Evolutionary conservation across 1,140 invertebrate species (phyloP).

Genomic region (Drosophila athabasca): DNA sequence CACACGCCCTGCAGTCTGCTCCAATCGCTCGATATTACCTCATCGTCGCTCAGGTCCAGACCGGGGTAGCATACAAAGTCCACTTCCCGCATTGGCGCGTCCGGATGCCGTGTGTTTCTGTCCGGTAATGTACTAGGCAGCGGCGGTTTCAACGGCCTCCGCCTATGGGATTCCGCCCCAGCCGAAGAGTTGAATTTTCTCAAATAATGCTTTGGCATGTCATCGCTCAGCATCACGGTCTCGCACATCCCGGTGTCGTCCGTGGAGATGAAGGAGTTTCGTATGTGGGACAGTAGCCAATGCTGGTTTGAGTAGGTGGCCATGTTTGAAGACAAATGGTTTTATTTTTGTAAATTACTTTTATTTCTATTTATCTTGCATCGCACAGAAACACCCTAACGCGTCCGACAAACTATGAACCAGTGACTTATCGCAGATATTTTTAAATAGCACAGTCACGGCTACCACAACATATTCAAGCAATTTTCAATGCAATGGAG

Average conservation of each 20-base stretch:
- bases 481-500: no score
- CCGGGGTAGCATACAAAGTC: slow-evolving; percentile 90
- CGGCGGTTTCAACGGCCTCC: slow-evolving; percentile 64
- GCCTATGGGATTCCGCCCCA: slow-evolving; percentile 43
- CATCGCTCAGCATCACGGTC: slow-evolving; percentile 90
- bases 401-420: not conserved
- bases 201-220: slow-evolving; percentile 88
- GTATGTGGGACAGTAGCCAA: slow-evolving; percentile 95
- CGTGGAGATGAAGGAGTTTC: slow-evolving; percentile 97
- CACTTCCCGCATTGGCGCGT: slow-evolving; percentile 74
- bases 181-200: slow-evolving; percentile 64
- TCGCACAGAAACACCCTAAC: slow-evolving; percentile 26
- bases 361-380: slow-evolving; percentile 66
- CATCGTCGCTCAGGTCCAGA: slow-evolving; percentile 90
- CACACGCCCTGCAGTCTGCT: no score
- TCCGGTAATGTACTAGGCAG: slow-evolving; percentile 21
- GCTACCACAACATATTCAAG: no score
- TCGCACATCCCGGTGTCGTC: slow-evolving; percentile 93
- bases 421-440: no score
- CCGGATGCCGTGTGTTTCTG: slow-evolving; percentile 32
- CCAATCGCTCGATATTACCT: slow-evolving; percentile 53
- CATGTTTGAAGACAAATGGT: slow-evolving; percentile 85
- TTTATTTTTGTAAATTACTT: slow-evolving; percentile 6
- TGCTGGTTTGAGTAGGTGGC: slow-evolving; percentile 96
- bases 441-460: no score